phyloP scores from a whole-genome alignment of 2,888 invertebrate genomes.

The Psylliodes chrysocephalus region DNA sequence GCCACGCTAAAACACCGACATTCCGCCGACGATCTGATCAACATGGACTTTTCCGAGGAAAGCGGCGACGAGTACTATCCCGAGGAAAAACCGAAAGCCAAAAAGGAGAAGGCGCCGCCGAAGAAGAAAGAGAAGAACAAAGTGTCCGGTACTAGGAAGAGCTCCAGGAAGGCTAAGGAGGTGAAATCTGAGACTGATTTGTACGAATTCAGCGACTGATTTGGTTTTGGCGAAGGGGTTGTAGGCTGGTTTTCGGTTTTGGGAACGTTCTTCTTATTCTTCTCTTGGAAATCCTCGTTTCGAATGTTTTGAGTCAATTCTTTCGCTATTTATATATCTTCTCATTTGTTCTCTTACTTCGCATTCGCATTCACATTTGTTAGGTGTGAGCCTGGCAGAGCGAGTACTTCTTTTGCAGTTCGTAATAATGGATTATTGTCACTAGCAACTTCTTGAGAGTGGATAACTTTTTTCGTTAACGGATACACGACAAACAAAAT shows the following conservation, averaged over 20 bases:
- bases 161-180: conserved; percentile 49
- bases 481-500: no score
- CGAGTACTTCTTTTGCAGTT: no score
- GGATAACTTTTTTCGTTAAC: no score
- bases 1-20: conserved; percentile 43
- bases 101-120: conserved; percentile 45
- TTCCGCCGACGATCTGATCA: conserved; percentile 34
- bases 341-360: no score
- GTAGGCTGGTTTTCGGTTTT: background rate
- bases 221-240: background rate
- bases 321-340: no score
- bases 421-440: no score
- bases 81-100: conserved; percentile 11
- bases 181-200: conserved; percentile 49
- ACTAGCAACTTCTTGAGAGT: no score
- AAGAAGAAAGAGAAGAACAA: conserved; percentile 44
- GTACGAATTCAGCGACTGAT: conserved; percentile 51
- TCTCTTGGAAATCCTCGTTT: no score
- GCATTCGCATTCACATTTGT: no score
- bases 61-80: conserved; percentile 34
- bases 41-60: conserved; percentile 45
- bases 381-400: no score
- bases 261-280: no score
- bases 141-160: conserved; percentile 51
- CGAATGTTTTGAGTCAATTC: no score